Evolutionary conservation across 2,888 invertebrate species (phyloP).

Genomic region (Apodemia duryi): DNA sequence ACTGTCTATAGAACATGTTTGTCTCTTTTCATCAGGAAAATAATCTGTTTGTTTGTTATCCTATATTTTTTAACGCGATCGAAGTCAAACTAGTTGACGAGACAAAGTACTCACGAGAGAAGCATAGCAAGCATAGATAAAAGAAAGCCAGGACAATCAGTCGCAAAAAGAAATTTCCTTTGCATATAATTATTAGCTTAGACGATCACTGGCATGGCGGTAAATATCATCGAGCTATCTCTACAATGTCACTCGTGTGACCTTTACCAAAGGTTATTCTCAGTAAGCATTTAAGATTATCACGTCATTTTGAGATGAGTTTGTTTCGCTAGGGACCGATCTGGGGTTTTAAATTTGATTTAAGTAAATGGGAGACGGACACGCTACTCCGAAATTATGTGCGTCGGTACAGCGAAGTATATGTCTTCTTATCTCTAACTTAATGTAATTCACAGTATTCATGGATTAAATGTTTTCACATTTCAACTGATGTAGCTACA

Average conservation of each 20-base stretch:
- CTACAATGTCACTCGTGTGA: neutral
- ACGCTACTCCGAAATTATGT: neutral
- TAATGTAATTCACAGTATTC: neutral
- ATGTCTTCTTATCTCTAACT: neutral
- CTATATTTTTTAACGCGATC: too few species aligned
- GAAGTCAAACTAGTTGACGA: too few species aligned
- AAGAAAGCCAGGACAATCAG: neutral
- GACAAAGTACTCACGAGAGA: too few species aligned
- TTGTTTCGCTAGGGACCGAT: neutral
- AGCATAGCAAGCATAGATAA: too few species aligned
- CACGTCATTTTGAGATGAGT: neutral
- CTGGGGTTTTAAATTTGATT: neutral
- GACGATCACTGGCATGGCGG: neutral
- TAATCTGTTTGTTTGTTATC: too few species aligned
- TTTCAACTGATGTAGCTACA: too few species aligned
- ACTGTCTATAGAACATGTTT: too few species aligned
- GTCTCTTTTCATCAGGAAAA: too few species aligned
- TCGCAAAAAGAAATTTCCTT: neutral
- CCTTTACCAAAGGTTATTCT: conserved; percentile 5
- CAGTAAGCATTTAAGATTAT: neutral
- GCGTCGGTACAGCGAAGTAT: neutral
- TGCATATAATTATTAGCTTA: neutral
- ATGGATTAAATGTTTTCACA: too few species aligned
- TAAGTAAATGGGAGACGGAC: neutral
- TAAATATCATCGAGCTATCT: neutral